Conservation (phyloP, 2,113 vertebrate species). For the Merops nubicus region DNA sequence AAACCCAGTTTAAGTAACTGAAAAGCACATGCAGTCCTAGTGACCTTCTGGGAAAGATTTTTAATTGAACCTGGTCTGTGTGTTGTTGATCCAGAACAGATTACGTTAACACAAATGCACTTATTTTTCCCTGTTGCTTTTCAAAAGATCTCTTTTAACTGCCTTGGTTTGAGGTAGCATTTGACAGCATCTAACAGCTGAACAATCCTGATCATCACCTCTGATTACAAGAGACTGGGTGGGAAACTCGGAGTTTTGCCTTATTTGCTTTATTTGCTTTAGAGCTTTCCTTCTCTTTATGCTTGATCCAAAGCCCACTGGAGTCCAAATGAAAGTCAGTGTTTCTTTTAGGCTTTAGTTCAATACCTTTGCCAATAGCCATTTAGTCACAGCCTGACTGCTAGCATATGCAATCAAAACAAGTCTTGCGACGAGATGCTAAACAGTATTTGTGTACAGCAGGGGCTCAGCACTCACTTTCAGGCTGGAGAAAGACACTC, state of each 20-base stretch:
- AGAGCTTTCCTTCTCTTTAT: background rate
- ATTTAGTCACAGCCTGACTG: conserved; percentile 22
- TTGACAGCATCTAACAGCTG: background rate
- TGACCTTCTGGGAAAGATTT: background rate
- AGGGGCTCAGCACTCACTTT: background rate
- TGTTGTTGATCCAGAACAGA: background rate
- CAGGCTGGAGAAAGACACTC: background rate
- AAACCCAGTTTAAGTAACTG: background rate
- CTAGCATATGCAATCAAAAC: background rate
- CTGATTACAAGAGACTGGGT: background rate
- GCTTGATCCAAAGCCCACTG: background rate
- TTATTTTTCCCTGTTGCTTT: background rate
- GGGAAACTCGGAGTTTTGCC: background rate
- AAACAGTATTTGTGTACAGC: background rate
- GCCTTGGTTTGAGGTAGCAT: background rate
- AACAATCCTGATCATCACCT: background rate
- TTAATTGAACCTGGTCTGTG: background rate
- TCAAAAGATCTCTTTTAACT: background rate
- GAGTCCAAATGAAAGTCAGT: background rate
- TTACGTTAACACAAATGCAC: background rate
- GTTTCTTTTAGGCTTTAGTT: background rate
- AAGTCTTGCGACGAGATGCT: background rate
- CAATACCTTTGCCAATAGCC: background rate
- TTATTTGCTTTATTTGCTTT: conserved; percentile 10
- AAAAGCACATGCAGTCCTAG: background rate